Base-by-base conservation (phyloP, 2,797 vertebrate species). In the Girardinus metallicus region DNA sequence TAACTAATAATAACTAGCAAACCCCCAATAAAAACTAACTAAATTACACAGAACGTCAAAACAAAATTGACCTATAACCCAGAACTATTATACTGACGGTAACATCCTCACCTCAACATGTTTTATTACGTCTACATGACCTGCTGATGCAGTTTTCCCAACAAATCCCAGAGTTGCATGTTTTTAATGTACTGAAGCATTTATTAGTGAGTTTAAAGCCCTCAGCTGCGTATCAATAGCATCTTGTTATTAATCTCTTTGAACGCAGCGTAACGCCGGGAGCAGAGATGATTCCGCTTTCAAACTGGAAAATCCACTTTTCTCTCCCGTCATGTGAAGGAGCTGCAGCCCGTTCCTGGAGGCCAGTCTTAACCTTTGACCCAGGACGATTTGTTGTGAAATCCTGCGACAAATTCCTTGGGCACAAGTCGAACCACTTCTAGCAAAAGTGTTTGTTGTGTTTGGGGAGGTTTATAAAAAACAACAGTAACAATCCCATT, bases 361-460 rank as follows among this genome's bases (percentile, higher is more conserved):
- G 95, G 96, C 96, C 95, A 94, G 79, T 93, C 93, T 96, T 95
- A 94, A 91, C 94, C 94, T 82, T 92, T 94, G 94, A 96, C 95
- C 94, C 82, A 16, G 86, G 89, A 83, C 93, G 92, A 93, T 95
- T 93, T 95, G 93, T 93, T 91, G 88, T 85, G 92, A 92, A 93
- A 91, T 55, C 76, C 78, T 1, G 80, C 86, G 86, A 90, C 91
- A 92, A 89, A 93, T 90, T 95, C 95, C 91, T 90, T 81, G 91
- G 91, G 89, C 93, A 88, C 87, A 93, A 91, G 92, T 93, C 84
- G 90, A 93, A 94, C 72, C 91, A 90, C 94, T 94, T 92, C 90
- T 74, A 92, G 93, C 94, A 88, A 88, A 91, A 92, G 85, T 86
- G 91, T 93, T 90, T 93, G 94, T 95, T 95, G 91, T 92, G 91